These are phyloP conservation scores for Grammomys dolichurus DNA, from an alignment of 2,113 vertebrate species.

Conservation along the genomic window DNA sequence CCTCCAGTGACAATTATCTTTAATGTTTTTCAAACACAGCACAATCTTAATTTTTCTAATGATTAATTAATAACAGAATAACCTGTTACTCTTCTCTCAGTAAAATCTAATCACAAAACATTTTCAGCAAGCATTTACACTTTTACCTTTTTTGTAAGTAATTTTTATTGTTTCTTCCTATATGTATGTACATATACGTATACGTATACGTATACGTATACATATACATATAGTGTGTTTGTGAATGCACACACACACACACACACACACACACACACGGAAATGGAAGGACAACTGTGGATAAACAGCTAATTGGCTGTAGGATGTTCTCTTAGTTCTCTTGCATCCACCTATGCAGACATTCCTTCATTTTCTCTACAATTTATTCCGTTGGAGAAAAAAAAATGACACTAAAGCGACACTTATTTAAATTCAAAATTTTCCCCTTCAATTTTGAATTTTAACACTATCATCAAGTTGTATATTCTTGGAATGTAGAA, in stretches of 20 bases:
- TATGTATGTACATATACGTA: neutral
- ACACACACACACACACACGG: too few relatives aligned
- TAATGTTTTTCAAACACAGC: neutral
- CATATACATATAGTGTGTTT: too few relatives aligned
- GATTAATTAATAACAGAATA: neutral
- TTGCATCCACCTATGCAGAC: neutral
- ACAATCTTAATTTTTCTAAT: slow-evolving; percentile 53
- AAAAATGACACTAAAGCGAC: neutral
- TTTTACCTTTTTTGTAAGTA: slow-evolving; percentile 38
- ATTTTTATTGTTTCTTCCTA: neutral
- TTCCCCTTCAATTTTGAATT: neutral
- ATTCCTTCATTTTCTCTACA: neutral
- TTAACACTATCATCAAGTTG: neutral
- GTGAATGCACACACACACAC: too few relatives aligned
- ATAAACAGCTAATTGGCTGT: neutral
- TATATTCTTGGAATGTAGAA: neutral
- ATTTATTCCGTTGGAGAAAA: neutral
- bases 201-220: too few relatives aligned
- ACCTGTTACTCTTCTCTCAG: neutral
- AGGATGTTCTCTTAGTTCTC: neutral
- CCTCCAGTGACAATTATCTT: slow-evolving; percentile 28
- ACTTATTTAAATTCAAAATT: neutral
- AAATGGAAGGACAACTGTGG: neutral
- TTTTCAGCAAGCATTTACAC: neutral
- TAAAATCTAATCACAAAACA: neutral